Conservation (phyloP, 2,113 vertebrate species). For the Copsychus sechellarum region DNA sequence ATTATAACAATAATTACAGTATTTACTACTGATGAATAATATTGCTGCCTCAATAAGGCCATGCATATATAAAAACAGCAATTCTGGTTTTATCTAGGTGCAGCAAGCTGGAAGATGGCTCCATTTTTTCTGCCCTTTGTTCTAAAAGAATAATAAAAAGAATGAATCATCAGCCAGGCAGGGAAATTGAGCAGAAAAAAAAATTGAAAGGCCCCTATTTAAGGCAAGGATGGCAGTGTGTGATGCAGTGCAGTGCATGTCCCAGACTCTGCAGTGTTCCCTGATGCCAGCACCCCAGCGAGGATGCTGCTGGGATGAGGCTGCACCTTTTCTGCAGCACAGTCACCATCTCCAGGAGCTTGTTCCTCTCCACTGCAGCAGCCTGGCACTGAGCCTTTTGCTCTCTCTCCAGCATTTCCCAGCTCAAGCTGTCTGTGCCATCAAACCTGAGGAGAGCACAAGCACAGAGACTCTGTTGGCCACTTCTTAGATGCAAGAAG, state of each 20-base stretch:
- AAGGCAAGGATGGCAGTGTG: background rate
- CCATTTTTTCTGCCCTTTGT: slow-evolving; percentile 3
- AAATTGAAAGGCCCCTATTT: background rate
- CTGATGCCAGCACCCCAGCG: background rate
- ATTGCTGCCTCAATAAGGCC: background rate
- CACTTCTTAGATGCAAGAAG: background rate
- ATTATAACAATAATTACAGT: background rate
- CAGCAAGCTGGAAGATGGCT: background rate
- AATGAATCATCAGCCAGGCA: background rate
- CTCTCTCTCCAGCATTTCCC: slow-evolving; percentile 67
- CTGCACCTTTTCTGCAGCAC: slow-evolving; percentile 80
- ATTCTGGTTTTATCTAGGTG: background rate
- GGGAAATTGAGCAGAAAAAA: background rate
- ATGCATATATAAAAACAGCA: background rate
- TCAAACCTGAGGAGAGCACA: slow-evolving; percentile 1
- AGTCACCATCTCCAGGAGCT: slow-evolving; percentile 76
- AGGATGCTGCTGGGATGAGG: background rate
- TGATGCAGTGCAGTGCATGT: rapidly evolving
- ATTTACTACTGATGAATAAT: slow-evolving; percentile 5
- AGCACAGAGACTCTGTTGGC: background rate
- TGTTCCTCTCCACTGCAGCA: slow-evolving; percentile 75
- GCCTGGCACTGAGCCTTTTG: slow-evolving; percentile 76
- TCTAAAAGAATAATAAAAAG: slow-evolving; percentile 2
- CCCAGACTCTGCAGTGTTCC: background rate
- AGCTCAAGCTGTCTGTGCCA: background rate